Conservation (phyloP, 1,140 invertebrate genomes). For the Macrostomum lignano region DNA sequence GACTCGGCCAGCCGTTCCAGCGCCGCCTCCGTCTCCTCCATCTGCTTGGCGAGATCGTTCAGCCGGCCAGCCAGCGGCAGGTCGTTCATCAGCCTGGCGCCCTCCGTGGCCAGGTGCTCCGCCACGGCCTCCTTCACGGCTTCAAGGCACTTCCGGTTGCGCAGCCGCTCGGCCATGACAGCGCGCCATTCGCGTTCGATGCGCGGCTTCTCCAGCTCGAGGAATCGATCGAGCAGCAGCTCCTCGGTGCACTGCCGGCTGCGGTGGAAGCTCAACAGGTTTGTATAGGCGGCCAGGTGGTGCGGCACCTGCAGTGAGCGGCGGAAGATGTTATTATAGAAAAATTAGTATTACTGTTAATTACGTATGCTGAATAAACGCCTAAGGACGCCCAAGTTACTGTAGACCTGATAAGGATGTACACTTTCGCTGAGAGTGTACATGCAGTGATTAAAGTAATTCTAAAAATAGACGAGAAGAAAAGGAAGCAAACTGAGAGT, state of each 20-base stretch:
- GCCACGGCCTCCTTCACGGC: conserved; percentile 18
- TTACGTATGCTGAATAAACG: too few species aligned
- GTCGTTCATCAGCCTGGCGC: conserved; percentile 20
- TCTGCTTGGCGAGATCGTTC: conserved; percentile 23
- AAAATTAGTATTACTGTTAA: too few species aligned
- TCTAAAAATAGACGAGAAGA: too few species aligned
- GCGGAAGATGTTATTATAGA: too few species aligned
- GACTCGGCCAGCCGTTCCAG: conserved; percentile 14
- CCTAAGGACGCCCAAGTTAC: too few species aligned
- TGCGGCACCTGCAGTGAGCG: conserved; percentile 17
- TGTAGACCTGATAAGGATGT: too few species aligned
- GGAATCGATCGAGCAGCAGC: conserved; percentile 20
- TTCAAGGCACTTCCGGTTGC: conserved; percentile 16
- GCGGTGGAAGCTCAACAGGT: conserved; percentile 19
- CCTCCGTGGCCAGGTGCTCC: conserved; percentile 17
- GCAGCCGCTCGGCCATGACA: conserved; percentile 18
- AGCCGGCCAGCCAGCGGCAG: conserved; percentile 19
- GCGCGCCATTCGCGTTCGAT: conserved; percentile 23
- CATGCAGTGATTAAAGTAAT: too few species aligned
- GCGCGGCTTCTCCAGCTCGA: conserved; percentile 19
- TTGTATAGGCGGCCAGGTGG: conserved; percentile 17
- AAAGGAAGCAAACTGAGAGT: too few species aligned
- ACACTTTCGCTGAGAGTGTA: too few species aligned
- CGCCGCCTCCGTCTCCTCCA: conserved; percentile 25
- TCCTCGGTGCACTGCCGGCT: conserved; percentile 16